These are phyloP conservation scores for Myotis vivesi DNA, from an alignment of 2,797 vertebrate genomes.

Conservation along the genomic window DNA sequence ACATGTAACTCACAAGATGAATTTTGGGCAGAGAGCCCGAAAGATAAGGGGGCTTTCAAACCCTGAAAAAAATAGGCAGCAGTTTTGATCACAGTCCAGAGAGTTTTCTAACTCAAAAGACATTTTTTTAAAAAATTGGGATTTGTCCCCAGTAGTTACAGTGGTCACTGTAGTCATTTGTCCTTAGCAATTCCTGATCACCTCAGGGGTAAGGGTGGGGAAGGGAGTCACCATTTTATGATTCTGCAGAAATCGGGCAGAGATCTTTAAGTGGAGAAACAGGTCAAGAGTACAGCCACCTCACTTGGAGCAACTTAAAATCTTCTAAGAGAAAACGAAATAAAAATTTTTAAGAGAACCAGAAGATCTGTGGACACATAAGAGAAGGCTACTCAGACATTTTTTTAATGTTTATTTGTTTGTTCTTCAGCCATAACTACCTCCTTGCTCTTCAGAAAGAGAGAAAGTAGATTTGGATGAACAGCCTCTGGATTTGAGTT, in stretches of 20 bases:
- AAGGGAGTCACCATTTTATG: neutral
- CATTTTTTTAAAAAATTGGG: neutral
- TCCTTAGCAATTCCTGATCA: constrained; percentile 24
- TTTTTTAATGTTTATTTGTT: neutral
- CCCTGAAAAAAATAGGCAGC: neutral
- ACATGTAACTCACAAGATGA: constrained; percentile 44
- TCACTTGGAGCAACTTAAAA: neutral
- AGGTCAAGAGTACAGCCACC: neutral
- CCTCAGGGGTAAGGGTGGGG: neutral
- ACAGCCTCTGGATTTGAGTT: constrained; percentile 47
- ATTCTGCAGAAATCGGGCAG: neutral
- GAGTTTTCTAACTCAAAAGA: constrained; percentile 58
- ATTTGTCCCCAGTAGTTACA: neutral
- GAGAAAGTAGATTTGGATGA: constrained; percentile 41
- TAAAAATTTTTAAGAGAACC: neutral
- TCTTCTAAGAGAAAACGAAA: neutral
- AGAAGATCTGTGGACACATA: neutral
- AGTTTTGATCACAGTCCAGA: constrained; percentile 51
- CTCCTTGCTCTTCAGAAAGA: neutral
- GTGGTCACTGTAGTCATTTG: neutral
- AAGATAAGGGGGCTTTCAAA: constrained; percentile 57
- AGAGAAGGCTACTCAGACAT: neutral
- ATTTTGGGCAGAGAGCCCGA: constrained; percentile 35
- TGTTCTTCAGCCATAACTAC: constrained; percentile 15
- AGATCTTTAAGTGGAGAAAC: constrained; percentile 17